Base-by-base conservation (phyloP, 2,888 invertebrate species). In the Leucozona laternaria region DNA sequence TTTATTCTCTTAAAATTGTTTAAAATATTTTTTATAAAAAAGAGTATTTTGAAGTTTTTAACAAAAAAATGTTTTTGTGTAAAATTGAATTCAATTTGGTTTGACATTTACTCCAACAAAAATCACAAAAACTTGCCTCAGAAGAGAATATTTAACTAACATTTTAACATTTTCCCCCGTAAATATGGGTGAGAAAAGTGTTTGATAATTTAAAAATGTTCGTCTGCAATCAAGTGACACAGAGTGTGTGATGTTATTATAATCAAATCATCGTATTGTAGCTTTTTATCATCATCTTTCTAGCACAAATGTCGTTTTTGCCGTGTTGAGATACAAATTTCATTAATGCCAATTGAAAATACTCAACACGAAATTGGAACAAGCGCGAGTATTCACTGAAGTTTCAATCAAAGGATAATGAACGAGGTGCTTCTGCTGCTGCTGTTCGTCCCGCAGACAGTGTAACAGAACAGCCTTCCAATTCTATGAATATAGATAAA, bases 341-440 rank as follows among this genome's bases (percentile, higher is more conserved):
- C 82, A 86, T 86, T 82, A 86, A 79, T 79, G 78, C 76, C 82
- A 82, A 86, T 86, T 86, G 78, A 86, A 86, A 86, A 55, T 58
- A 71, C 75, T 86, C 60, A 31, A 28, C 28, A 53, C 70, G 70
- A 78, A 79, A 75, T 58, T 71, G 45, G 37, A 68, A 22, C n/a
- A 11, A 45, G 31, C 8, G n/a, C 17, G 15, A 31, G 25, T 7
- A 15, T n/a, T 45, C 71, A 75, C 75, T 75, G 75, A 71, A 79
- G 78, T 78, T 78, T 78, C 82, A 86, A 86, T 82, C 86, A 86
- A 86, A 86, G 82, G 86, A 86, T 86, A 86, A 78, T 66, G 71
- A 57, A 48, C 17, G 50, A 15, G 68, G 22, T 5, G 50, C 25
- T 28, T 37, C 48, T 58, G 20, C 4, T 13, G 10, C 17, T 64